Percentiles rank a stretch among this genome's conserved stretches.
phyloP scores from a whole-genome alignment of 2,888 invertebrate species.

The Plagiodera versicolora region DNA sequence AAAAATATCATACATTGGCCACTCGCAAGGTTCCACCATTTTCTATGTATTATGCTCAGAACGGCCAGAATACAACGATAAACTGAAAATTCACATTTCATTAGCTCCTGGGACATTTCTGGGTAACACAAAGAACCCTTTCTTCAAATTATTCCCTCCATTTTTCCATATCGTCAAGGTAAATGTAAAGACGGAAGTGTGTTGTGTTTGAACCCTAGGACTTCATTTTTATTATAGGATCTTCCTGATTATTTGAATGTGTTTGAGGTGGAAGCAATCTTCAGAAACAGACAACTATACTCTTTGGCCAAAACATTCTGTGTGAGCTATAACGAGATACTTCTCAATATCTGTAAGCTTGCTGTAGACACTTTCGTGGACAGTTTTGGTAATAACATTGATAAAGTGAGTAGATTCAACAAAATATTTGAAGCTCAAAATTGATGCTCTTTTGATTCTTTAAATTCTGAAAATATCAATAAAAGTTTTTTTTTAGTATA shows the following conservation, averaged over 20 bases:
- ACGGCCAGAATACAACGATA: conserved; percentile 64
- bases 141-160: conserved; percentile 12
- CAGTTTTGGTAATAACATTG: not conserved
- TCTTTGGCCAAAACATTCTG: not conserved
- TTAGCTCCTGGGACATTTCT: conserved; percentile 68
- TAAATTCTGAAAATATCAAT: too few relatives aligned
- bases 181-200: not conserved
- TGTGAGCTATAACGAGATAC: not conserved
- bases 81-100: conserved; percentile 65
- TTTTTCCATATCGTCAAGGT: conserved; percentile 23
- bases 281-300: not conserved
- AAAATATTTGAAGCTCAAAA: too few relatives aligned
- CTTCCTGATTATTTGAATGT: not conserved
- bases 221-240: not conserved
- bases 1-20: conserved; percentile 74
- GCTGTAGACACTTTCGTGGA: not conserved
- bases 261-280: not conserved
- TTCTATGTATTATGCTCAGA: conserved; percentile 68
- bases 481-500: not conserved
- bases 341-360: not conserved
- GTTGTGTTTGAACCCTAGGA: too few relatives aligned
- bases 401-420: not conserved
- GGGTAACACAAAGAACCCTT: conserved; percentile 34
- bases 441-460: too few relatives aligned
- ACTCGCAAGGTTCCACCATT: conserved; percentile 73